Evolutionary conservation across 2,113 vertebrate genomes (phyloP), one percentile per base, ranked within the genome.

Genomic region (Phoxinus phoxinus): DNA sequence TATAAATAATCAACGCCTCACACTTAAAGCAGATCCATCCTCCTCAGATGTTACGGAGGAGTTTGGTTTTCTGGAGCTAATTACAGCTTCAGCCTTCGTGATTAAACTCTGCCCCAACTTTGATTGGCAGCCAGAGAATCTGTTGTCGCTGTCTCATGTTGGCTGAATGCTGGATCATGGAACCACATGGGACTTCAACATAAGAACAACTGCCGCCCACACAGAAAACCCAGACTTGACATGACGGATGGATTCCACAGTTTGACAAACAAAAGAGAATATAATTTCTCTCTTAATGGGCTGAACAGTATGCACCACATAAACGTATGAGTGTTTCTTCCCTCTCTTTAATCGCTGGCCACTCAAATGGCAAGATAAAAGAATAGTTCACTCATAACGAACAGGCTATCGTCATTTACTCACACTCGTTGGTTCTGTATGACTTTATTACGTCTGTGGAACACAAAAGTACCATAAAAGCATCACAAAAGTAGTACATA

Each of bases 261-360:
- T 85, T 87, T 76, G 78, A 85, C 61, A 74, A 81, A 73, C 83
- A 82, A 81, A 87, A 85, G 78, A n/a, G 37, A 77, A 37, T 73
- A 81, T 87, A 67, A 67, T 85, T 58, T 67, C 48, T 85, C 76
- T 58, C n/a, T 44, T 44, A 78, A 72, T 76, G 69, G 37, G 25
- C 77, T 46, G 71, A 74, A 81, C 44, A 37, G 58, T 87, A 25
- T 44, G 37, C 69, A 35, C 56, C 58, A 19, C 63, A 81, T 73
- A 83, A 74, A 80, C 69, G 61, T 79, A 74, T 81, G 58, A 76
- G 85, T 56, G 27, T 56, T 77, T 21, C 4, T 32, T 72, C 25
- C 8, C 35, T 71, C 81, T 71, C 85, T 51, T 56, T 65, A 69
- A 32, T 32, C 30, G 44, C 48, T 27, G 46, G 25, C 46, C 7